phyloP scores from a whole-genome alignment of 2,797 vertebrate genomes.

The Pipistrellus kuhlii region DNA sequence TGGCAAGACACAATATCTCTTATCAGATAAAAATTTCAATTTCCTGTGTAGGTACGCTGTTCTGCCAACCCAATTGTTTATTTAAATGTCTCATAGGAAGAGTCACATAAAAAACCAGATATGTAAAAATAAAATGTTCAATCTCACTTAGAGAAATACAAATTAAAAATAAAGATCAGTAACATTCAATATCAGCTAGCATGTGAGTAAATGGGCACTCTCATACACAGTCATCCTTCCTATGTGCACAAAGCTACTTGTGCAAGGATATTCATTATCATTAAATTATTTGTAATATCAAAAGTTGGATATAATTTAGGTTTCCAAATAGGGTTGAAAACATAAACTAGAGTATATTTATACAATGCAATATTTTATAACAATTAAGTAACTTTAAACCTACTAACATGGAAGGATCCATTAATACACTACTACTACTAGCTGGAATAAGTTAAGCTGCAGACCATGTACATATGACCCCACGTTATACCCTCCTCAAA shows the following conservation, averaged over 20 bases:
- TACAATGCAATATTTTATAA: slow-evolving; percentile 31
- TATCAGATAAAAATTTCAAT: slow-evolving; percentile 14
- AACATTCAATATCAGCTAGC: background rate
- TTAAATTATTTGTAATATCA: slow-evolving; percentile 26
- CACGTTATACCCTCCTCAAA: background rate
- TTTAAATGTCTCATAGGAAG: background rate
- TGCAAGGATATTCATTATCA: background rate
- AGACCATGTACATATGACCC: background rate
- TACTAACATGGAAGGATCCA: background rate
- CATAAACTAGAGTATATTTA: slow-evolving; percentile 29
- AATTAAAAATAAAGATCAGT: background rate
- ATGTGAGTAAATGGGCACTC: background rate
- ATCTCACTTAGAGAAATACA: background rate
- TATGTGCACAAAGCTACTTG: background rate
- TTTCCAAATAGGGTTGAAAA: slow-evolving; percentile 48
- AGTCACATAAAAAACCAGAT: slow-evolving; percentile 28
- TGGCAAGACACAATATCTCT: background rate
- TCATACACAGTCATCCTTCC: background rate
- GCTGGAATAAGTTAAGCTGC: background rate
- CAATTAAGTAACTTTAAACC: background rate
- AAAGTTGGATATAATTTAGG: slow-evolving; percentile 22
- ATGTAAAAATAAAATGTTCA: slow-evolving; percentile 49
- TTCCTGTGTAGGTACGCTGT: slow-evolving; percentile 31
- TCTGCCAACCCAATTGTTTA: slow-evolving; percentile 44
- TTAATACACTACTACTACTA: slow-evolving; percentile 32